Evolutionary conservation across 2,113 vertebrate species (phyloP).

Genomic region (Rallus limicola): DNA sequence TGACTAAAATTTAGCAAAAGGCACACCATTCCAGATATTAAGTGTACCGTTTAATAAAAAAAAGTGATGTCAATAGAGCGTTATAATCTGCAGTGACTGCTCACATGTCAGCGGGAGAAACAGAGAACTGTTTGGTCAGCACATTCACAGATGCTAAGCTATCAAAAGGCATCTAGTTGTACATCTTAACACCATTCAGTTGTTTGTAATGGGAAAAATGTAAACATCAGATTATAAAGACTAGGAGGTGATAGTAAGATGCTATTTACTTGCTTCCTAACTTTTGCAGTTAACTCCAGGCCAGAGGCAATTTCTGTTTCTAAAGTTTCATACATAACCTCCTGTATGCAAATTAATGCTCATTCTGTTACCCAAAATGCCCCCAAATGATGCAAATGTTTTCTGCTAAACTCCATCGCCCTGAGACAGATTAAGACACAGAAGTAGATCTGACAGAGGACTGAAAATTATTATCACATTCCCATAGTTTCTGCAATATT

Average conservation of each 20-base stretch:
- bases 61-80: background rate
- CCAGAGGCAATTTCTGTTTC: background rate
- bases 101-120: background rate
- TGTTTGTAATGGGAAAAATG: background rate
- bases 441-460: background rate
- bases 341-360: background rate
- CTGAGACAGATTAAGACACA: background rate
- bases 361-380: background rate
- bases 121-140: background rate
- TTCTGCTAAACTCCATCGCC: background rate
- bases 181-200: background rate
- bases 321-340: background rate
- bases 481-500: background rate
- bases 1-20: background rate
- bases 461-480: background rate
- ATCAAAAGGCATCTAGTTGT: background rate
- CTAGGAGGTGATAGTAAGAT: background rate
- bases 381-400: background rate
- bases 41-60: background rate
- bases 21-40: background rate
- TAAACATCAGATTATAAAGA: background rate
- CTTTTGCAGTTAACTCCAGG: background rate
- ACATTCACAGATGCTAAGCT: background rate
- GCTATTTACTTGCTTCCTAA: background rate
- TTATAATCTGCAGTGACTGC: background rate